These are phyloP conservation scores for Stenodera caucasica DNA, from an alignment of 2,888 invertebrate species.

Conservation along the genomic window DNA sequence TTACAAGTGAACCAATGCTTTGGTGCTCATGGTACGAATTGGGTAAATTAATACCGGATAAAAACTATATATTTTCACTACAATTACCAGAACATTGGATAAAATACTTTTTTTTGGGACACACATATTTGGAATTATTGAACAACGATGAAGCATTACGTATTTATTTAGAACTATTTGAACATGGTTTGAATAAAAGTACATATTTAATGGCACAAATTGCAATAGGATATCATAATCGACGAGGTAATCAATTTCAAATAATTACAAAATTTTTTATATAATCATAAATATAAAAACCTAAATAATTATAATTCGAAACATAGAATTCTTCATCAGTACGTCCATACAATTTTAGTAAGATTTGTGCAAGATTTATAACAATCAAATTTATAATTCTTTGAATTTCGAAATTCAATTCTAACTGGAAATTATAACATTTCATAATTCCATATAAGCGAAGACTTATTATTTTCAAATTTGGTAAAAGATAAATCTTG, in stretches of 20 bases:
- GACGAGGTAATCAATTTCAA: constrained; percentile 66
- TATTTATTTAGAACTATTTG: constrained; percentile 74
- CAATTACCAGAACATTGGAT: constrained; percentile 90
- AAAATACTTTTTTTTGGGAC: constrained; percentile 87
- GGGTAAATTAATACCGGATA: constrained; percentile 71
- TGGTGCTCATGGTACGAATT: constrained; percentile 97
- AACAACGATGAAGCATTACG: constrained; percentile 87
- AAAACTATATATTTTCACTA: constrained; percentile 70
- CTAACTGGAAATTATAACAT: constrained; percentile 18
- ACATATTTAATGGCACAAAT: constrained; percentile 90
- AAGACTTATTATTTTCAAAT: constrained; percentile 37
- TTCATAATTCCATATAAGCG: constrained; percentile 38
- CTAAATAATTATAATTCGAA: constrained; percentile 45
- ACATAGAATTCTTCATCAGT: constrained; percentile 37
- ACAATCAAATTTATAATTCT: constrained; percentile 37
- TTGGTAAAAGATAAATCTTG: constrained; percentile 37
- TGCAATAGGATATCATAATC: constrained; percentile 90
- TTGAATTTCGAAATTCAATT: constrained; percentile 29
- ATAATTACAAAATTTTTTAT: constrained; percentile 39
- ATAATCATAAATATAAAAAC: constrained; percentile 40
- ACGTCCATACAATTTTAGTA: constrained; percentile 33
- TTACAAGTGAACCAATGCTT: constrained; percentile 77
- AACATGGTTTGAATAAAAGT: constrained; percentile 82
- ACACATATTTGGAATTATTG: constrained; percentile 87
- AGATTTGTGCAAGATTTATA: constrained; percentile 39